These are phyloP conservation scores for Leptinotarsa tumamoca DNA, from an alignment of 2,888 invertebrate genomes.

Conservation along the genomic window DNA sequence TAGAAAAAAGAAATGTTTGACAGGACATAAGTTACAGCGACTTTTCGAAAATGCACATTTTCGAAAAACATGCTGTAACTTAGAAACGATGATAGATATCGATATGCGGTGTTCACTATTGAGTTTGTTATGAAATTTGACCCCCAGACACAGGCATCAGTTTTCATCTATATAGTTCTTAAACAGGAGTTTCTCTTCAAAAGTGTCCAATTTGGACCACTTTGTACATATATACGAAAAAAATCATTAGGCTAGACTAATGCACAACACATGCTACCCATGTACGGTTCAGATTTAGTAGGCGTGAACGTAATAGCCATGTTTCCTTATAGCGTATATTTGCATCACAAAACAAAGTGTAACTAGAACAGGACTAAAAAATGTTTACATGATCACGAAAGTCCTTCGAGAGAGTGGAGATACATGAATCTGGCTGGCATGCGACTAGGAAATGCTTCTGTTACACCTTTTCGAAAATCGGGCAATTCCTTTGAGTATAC, in stretches of 20 bases:
- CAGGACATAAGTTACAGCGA: no score
- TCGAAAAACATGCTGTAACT: no score
- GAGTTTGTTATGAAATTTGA: no score
- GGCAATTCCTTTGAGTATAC: not conserved
- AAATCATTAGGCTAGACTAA: constrained; percentile 21
- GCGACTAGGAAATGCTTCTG: constrained; percentile 28
- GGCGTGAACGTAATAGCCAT: constrained; percentile 58
- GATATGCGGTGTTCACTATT: no score
- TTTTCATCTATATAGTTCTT: no score
- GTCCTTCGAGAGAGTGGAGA: constrained; percentile 34
- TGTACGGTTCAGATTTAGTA: constrained; percentile 56
- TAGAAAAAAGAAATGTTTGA: no score
- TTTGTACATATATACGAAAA: not conserved
- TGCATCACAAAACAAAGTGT: constrained; percentile 59
- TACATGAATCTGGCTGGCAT: constrained; percentile 30
- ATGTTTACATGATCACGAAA: constrained; percentile 41
- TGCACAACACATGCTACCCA: constrained; percentile 46
- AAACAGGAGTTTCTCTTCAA: no score
- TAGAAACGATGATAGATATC: no score
- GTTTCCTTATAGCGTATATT: constrained; percentile 60
- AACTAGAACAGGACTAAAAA: constrained; percentile 41
- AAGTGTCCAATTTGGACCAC: no score
- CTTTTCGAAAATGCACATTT: no score
- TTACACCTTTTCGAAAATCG: constrained; percentile 21
- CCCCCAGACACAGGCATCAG: no score